Conservation (phyloP, 2,797 vertebrate species). For the Cynodonichthys magdalenae region DNA sequence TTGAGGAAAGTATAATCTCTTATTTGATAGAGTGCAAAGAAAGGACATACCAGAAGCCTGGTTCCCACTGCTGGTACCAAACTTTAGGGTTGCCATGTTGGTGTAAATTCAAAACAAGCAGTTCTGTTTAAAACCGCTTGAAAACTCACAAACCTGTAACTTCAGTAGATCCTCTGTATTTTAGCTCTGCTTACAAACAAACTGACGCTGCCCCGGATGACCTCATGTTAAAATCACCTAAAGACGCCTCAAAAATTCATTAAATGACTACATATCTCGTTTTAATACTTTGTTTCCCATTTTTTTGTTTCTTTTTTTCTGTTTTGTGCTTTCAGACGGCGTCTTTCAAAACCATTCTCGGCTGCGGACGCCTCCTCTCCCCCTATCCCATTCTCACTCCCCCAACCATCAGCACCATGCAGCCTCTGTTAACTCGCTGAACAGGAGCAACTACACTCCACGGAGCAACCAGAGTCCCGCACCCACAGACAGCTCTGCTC, state of each 20-base stretch:
- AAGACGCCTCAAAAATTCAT: background rate
- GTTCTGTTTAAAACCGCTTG: background rate
- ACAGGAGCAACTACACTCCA: conserved; percentile 93
- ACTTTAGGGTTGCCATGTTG: too few species aligned
- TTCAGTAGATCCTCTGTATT: conserved; percentile 13
- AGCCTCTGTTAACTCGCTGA: conserved; percentile 93
- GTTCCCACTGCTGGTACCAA: too few species aligned
- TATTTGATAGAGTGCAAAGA: background rate
- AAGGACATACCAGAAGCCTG: too few species aligned
- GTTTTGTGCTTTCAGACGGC: conserved; percentile 69
- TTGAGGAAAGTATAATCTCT: background rate
- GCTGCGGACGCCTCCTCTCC: conserved; percentile 92
- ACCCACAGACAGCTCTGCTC: conserved; percentile 92
- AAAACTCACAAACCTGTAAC: conserved; percentile 4
- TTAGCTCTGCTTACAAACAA: conserved; percentile 14
- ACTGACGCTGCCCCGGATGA: background rate
- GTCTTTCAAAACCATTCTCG: conserved; percentile 92
- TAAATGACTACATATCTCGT: conserved; percentile 17
- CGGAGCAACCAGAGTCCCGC: conserved; percentile 96
- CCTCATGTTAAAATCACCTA: background rate
- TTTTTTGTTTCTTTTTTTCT: conserved; percentile 12
- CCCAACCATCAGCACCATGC: conserved; percentile 92
- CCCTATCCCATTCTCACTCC: conserved; percentile 91
- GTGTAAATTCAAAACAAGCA: conserved; percentile 10
- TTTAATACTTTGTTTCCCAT: background rate